These are phyloP conservation scores for Hiodon tergisus DNA, from an alignment of 2,113 vertebrate species.

Conservation along the genomic window DNA sequence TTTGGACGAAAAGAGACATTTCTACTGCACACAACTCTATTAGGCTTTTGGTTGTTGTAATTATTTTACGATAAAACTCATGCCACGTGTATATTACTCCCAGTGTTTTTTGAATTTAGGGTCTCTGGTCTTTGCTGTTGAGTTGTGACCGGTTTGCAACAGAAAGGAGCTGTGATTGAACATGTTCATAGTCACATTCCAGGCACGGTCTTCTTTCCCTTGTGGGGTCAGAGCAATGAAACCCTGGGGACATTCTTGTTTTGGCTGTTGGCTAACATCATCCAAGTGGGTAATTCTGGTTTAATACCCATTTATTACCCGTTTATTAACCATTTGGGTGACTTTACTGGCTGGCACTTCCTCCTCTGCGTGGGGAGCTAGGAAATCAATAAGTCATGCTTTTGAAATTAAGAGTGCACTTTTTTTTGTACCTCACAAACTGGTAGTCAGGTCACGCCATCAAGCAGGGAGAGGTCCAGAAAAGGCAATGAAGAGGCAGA, in stretches of 20 bases:
- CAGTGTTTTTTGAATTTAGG: too few relatives aligned
- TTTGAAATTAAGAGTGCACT: not conserved
- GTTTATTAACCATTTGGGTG: too few relatives aligned
- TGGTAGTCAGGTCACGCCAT: too few relatives aligned
- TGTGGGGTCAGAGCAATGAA: slow-evolving; percentile 26
- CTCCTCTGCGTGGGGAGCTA: not conserved
- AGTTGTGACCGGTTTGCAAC: not conserved
- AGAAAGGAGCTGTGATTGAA: slow-evolving; percentile 30
- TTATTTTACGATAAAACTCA: too few relatives aligned
- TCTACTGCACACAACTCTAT: too few relatives aligned
- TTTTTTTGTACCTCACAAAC: too few relatives aligned
- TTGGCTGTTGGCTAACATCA: slow-evolving; percentile 33
- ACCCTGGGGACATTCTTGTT: slow-evolving; percentile 25
- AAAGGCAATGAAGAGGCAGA: too few relatives aligned
- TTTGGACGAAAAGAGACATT: too few relatives aligned
- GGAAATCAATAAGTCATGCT: slow-evolving; percentile 7
- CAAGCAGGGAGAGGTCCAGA: too few relatives aligned
- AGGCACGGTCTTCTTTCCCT: slow-evolving; percentile 16
- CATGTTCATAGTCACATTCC: slow-evolving; percentile 28
- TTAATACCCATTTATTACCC: slow-evolving; percentile 24
- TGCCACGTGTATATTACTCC: too few relatives aligned
- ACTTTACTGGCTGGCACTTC: not conserved
- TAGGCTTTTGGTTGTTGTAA: too few relatives aligned
- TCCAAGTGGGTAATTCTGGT: slow-evolving; percentile 36
- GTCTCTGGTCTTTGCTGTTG: not conserved